Evolutionary conservation across 2,888 invertebrate species (phyloP), one percentile per base, ranked within the genome.

Genomic region (Eilema sororculum): DNA sequence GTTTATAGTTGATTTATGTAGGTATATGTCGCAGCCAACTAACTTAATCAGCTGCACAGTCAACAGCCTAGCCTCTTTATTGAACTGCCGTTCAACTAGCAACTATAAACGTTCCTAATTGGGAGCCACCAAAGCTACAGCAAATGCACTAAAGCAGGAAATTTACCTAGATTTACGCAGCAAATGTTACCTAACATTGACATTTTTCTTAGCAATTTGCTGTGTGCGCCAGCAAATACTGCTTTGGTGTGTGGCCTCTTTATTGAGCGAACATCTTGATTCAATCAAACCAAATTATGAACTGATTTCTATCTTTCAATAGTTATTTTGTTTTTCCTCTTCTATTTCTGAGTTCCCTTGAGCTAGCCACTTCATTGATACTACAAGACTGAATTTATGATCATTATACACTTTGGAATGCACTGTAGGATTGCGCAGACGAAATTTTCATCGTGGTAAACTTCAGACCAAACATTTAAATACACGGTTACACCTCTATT

Each of bases 351-450:
- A 77, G 68, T 86, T 85, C 80, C 87, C 87, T 86, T 87, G 87
- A 86, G 81, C 84, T 75, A 84, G 75, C 82, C 86, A 87, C 87
- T 89, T 84, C 90, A 91, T 90, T 91, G 88, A 90, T 90, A 86
- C 87, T 82, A 80, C 75, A 73, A 80, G 74, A 76, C n/a, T 81
- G 78, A 74, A 79, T 84, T 84, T 80, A 81, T 83, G 78, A 79
- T 87, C 82, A 86, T 86, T 85, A 80, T 80, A 83, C 77, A 83
- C 75, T 76, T 78, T 58, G 90, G 89, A 85, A 89, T n/a, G n/a
- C n/a, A n/a, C 74, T 77, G 80, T 75, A 74, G 69, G 77, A 81
- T 82, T 81, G 82, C 81, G 73, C 86, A 86, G 82, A 87, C 84
- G 77, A 80, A 85, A 85, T 88, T 84, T 83, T 76, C 84, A 88